Evolutionary conservation across 2,113 vertebrate genomes (phyloP).

Genomic region (Chelonoidis abingdonii): DNA sequence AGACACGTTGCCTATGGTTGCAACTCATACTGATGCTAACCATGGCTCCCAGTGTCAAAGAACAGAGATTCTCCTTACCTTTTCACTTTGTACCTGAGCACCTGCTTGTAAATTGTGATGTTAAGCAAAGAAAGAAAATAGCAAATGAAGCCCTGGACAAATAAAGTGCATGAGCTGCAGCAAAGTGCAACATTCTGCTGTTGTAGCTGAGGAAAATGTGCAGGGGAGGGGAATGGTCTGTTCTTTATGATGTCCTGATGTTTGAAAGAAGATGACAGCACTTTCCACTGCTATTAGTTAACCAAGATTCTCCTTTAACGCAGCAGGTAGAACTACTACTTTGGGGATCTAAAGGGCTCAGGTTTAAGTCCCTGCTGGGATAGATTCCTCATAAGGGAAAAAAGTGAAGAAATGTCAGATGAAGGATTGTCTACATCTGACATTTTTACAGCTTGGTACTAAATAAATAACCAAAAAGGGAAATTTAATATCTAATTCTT

Average conservation of each 20-base stretch:
- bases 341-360: conserved; percentile 12
- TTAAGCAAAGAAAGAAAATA: conserved; percentile 19
- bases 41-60: background rate
- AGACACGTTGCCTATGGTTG: background rate
- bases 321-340: fast-evolving
- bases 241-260: background rate
- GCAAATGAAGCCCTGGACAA: conserved; percentile 11
- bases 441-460: background rate
- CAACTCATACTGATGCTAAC: background rate
- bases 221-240: background rate
- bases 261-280: conserved; percentile 1
- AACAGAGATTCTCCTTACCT: background rate
- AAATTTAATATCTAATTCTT: background rate
- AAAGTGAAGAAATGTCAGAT: background rate
- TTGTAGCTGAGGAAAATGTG: background rate
- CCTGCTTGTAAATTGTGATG: background rate
- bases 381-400: background rate
- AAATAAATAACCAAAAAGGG: background rate
- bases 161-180: background rate
- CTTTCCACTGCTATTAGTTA: conserved; percentile 6
- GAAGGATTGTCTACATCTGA: background rate
- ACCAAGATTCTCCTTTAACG: background rate
- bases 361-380: background rate
- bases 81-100: background rate
- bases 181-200: background rate